Evolutionary conservation across 2,888 invertebrate genomes (phyloP), one percentile per base, ranked within the genome.

Genomic region (Charanyca ferruginea): DNA sequence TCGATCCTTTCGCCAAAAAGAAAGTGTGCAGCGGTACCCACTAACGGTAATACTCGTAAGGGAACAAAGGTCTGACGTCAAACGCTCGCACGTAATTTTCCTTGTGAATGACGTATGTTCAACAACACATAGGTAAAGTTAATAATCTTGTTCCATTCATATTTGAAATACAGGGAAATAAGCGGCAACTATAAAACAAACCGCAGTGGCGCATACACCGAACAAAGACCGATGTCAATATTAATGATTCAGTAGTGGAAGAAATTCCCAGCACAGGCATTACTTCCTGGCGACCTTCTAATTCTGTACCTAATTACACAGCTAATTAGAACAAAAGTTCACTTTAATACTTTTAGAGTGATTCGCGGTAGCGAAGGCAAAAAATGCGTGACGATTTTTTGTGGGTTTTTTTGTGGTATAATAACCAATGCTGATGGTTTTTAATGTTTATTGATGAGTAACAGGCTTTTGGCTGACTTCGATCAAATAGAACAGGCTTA

Each of bases 231-330:
- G 16, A 73, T 22, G 54, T 71, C 66, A 66, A 73, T 70, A 66
- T 55, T 55, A 65, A 83, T 86, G 80, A 87, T 66, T 83, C 79
- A 86, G 66, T 67, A 57, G 52, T 79, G 70, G 74, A 80, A 81
- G 85, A 85, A 85, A 86, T 86, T 85, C 81, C 77, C 84, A 70
- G 63, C 61, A 52, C 35, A 11, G n/a, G 48, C 66, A 44, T 13
- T 42, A 77, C 80, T 87, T 85, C 86, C 87, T 81, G 85, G 66
- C 68, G 81, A 76, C 85, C 85, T 85, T 86, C 81, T 78, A 71
- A 71, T 76, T 75, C 77, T 67, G 83, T 85, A 67, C 63, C 66
- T 83, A 81, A 82, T 79, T 75, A 69, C 68, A 80, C 78, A 66
- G 66, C 57, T 81, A 80, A 83, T 78, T 76, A 71, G 68, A 79